Conservation (phyloP, 2,888 invertebrate species). For the Steinernema scapterisci region DNA sequence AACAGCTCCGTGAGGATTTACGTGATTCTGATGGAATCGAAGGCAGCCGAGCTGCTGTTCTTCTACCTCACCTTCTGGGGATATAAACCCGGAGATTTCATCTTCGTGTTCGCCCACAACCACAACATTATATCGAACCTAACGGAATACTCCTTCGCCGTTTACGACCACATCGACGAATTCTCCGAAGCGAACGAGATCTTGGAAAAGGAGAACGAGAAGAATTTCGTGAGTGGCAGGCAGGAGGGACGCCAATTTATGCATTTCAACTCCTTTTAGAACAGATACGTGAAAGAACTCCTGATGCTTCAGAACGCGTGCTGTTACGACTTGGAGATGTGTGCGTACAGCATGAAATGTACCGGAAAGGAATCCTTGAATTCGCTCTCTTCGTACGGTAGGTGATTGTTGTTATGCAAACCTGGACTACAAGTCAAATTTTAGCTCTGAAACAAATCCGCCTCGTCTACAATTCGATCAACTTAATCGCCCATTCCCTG, state of each 20-base stretch:
- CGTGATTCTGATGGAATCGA: slow-evolving; percentile 9
- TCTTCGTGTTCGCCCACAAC: slow-evolving; percentile 23
- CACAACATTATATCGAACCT: slow-evolving; percentile 5
- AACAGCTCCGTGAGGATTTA: neutral
- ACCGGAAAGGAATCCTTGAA: neutral
- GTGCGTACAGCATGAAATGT: slow-evolving; percentile 23
- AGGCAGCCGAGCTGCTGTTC: neutral
- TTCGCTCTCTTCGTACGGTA: neutral
- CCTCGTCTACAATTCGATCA: neutral
- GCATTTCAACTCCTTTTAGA: neutral
- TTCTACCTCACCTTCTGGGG: slow-evolving; percentile 26
- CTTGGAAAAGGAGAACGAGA: neutral
- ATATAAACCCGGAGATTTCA: slow-evolving; percentile 6
- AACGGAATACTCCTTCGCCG: slow-evolving; percentile 16
- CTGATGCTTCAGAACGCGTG: slow-evolving; percentile 9
- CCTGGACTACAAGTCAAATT: neutral
- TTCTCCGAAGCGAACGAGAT: neutral
- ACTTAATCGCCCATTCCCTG: slow-evolving; percentile 4
- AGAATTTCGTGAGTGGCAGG: neutral
- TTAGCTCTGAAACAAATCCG: slow-evolving; percentile 10
- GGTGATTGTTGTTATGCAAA: no score
- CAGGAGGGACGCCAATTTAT: no score
- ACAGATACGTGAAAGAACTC: neutral
- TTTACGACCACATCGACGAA: neutral
- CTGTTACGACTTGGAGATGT: neutral